Evolutionary conservation across 2,797 vertebrate species (phyloP).

Genomic region (Strix occidentalis): DNA sequence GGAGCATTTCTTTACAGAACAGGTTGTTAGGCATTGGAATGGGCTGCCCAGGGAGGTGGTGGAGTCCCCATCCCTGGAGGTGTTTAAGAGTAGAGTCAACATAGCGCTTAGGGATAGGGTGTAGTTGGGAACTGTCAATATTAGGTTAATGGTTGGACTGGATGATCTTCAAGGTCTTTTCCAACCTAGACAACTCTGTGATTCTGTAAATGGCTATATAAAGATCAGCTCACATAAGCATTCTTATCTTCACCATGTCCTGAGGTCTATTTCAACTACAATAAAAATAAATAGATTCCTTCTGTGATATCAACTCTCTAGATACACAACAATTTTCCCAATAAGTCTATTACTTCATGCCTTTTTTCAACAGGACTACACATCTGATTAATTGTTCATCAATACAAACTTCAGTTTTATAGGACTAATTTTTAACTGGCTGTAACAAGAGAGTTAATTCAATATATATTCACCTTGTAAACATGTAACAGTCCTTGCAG

Average conservation of each 20-base stretch:
- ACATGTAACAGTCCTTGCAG: not conserved
- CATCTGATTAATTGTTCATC: not conserved
- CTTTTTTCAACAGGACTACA: not conserved
- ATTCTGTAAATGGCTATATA: not conserved
- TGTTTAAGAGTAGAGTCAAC: too few relatives aligned
- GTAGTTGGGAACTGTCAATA: too few relatives aligned
- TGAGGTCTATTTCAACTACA: not conserved
- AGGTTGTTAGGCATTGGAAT: too few relatives aligned
- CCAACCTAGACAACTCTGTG: too few relatives aligned
- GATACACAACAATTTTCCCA: not conserved
- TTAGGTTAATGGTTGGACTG: too few relatives aligned
- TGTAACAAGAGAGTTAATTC: not conserved
- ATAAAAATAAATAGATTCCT: not conserved
- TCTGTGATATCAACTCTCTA: not conserved
- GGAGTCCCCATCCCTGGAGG: too few relatives aligned
- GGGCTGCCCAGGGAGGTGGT: too few relatives aligned
- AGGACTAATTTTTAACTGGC: not conserved
- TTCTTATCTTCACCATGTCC: not conserved
- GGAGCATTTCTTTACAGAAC: too few relatives aligned
- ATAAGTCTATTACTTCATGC: not conserved
- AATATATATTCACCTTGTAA: not conserved
- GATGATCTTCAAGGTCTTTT: too few relatives aligned
- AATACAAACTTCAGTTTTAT: not conserved
- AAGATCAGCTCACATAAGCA: not conserved
- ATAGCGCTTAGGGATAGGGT: too few relatives aligned